Conservation (phyloP, 2,113 vertebrate species). For the Hippocampus abdominalis region DNA sequence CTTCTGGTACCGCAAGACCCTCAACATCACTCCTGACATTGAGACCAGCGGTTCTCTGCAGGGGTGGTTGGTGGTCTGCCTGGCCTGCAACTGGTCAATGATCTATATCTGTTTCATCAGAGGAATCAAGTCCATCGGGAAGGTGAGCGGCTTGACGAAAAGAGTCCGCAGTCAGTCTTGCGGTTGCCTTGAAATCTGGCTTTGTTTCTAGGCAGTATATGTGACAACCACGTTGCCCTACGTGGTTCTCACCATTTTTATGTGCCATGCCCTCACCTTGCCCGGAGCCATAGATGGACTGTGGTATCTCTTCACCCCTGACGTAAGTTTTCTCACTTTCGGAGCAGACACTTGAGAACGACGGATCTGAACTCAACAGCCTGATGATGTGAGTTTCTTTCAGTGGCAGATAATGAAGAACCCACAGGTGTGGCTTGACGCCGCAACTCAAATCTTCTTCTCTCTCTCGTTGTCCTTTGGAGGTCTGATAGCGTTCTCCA, state of each 20-base stretch:
- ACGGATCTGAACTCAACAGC: not conserved
- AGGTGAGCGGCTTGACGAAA: conserved; percentile 68
- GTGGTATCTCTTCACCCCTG: conserved; percentile 83
- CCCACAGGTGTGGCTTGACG: conserved; percentile 88
- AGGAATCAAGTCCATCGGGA: conserved; percentile 85
- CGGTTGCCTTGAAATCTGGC: not conserved
- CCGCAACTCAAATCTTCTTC: conserved; percentile 92
- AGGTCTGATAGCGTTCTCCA: conserved; percentile 87
- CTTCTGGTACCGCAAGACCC: conserved; percentile 89
- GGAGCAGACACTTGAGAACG: not conserved
- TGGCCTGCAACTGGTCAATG: conserved; percentile 76
- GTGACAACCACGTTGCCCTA: conserved; percentile 87
- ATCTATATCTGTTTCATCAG: conserved; percentile 84
- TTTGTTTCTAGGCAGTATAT: conserved; percentile 78
- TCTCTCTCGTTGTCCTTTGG: conserved; percentile 88
- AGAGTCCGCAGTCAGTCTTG: not conserved
- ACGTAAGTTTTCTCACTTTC: conserved; percentile 64
- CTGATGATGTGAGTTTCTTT: not conserved
- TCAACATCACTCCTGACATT: conserved; percentile 80
- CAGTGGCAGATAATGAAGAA: conserved; percentile 78
- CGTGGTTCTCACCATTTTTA: conserved; percentile 83
- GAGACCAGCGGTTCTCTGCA: conserved; percentile 68
- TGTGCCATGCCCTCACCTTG: conserved; percentile 81
- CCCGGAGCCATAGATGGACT: conserved; percentile 82
- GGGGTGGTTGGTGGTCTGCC: conserved; percentile 80